These are phyloP conservation scores for Amitus sp. DNA, from an alignment of 2,888 invertebrate genomes.

Conservation along the genomic window DNA sequence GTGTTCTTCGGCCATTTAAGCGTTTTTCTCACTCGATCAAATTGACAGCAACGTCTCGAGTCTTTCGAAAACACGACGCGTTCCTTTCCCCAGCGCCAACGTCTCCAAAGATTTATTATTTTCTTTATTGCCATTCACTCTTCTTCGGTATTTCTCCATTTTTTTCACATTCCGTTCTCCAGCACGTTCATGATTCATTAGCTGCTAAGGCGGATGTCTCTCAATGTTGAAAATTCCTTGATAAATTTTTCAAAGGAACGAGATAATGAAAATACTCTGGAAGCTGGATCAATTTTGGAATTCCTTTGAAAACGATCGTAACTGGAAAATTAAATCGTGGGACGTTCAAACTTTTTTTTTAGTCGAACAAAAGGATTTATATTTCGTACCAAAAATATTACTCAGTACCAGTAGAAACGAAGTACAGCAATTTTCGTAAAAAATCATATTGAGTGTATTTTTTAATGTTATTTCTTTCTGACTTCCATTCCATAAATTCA, in stretches of 20 bases:
- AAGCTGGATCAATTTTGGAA: too few relatives aligned
- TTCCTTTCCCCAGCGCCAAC: constrained; percentile 20
- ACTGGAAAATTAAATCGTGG: too few relatives aligned
- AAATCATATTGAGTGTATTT: too few relatives aligned
- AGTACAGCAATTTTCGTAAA: too few relatives aligned
- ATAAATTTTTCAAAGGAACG: too few relatives aligned
- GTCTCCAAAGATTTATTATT: constrained; percentile 27
- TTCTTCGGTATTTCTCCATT: constrained; percentile 2
- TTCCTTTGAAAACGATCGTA: neutral
- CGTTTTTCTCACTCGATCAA: constrained; percentile 32
- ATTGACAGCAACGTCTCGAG: constrained; percentile 28
- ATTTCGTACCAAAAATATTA: too few relatives aligned
- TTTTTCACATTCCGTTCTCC: neutral
- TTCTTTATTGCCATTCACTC: constrained; percentile 18
- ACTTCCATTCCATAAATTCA: too few relatives aligned
- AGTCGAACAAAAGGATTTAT: too few relatives aligned
- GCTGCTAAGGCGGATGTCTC: neutral
- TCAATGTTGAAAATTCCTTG: too few relatives aligned
- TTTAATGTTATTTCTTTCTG: too few relatives aligned
- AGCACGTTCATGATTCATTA: neutral
- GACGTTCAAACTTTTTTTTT: too few relatives aligned
- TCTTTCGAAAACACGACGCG: constrained; percentile 21
- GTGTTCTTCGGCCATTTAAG: constrained; percentile 11
- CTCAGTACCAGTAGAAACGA: too few relatives aligned
- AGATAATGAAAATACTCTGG: neutral